Base-by-base conservation (phyloP, 1,140 invertebrate genomes). In the Zaprionus kolodkinae region DNA sequence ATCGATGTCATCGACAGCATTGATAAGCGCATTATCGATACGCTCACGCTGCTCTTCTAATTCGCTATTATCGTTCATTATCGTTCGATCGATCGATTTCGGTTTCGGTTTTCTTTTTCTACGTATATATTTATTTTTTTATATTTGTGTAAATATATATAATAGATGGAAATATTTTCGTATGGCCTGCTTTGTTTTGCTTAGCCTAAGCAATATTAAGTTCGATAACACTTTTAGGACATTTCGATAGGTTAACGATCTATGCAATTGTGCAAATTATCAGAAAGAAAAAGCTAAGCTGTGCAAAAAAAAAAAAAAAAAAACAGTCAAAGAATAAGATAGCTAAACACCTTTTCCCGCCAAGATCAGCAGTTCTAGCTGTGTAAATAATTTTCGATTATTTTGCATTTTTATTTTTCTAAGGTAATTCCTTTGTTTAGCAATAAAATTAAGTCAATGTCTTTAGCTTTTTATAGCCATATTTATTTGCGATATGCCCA, bases 1-100 rank as follows among this genome's bases (percentile, higher is more conserved):
- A 89, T 98, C 97, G 66, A 98, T 92, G 64, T 96, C 96, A 85
- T 97, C 96, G 12, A 97, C 94, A 66, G 97, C 93, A 82, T 95
- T 95, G 4, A 94, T 95, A 93, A 97, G 95, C 76, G 96, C 95
- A 73, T 96, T 95, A 92, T 97, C 96, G 13, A 98, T 95, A 76
- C 96, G 94, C 92, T 94, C 95, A 76, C 95, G 95, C 80, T 96
- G 96, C 93, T 95, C 94, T 83, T 96, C 95, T 45, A 96, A 94
- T 95, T 96, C 96, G 93, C 94, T 60, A 33, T 69, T 73, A 12
- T 79, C 81, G 17, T 59, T 40, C 50, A 63, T 68, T 68, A 12
- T 27, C 50, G 25, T 35, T 63, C 35, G 12, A 4, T 17, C 3
- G 12, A 6, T 11, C 35, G 12, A 21, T 21, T 21, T n/a, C n/a